Evolutionary conservation across 2,113 vertebrate species (phyloP).

Genomic region (Amphiprion percula): DNA sequence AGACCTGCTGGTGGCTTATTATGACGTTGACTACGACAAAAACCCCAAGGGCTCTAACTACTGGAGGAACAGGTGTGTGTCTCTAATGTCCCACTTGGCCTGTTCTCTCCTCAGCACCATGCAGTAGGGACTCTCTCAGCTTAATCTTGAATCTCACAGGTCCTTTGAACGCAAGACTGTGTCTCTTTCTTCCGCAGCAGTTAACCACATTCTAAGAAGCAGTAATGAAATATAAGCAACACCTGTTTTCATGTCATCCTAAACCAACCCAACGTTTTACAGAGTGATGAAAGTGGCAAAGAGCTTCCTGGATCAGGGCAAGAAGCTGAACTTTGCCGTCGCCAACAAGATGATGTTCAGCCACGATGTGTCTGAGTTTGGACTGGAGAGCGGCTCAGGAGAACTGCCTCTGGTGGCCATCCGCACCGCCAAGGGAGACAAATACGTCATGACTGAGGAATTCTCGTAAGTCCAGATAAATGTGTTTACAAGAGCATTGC

Average conservation of each 20-base stretch:
- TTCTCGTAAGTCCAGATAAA: conserved; percentile 91
- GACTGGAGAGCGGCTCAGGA: conserved; percentile 87
- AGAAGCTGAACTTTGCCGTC: conserved; percentile 91
- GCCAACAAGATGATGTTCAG: conserved; percentile 91
- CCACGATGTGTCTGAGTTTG: conserved; percentile 92
- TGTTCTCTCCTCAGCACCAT: not conserved
- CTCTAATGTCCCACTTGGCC: not conserved
- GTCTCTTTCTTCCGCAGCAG: not conserved
- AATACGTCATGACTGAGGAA: conserved; percentile 95
- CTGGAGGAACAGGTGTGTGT: conserved; percentile 95
- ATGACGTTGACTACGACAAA: conserved; percentile 96
- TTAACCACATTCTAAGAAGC: not conserved
- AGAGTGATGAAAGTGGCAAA: conserved; percentile 98
- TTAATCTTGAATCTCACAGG: not conserved
- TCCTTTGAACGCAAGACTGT: not conserved
- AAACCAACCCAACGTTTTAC: not conserved
- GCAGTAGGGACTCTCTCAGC: not conserved
- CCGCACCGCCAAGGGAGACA: conserved; percentile 92
- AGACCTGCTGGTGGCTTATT: conserved; percentile 95
- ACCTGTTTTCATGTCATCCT: not conserved
- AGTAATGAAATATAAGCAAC: not conserved
- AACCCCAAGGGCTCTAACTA: conserved; percentile 99
- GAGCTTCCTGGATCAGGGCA: conserved; percentile 93
- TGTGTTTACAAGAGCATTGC: not conserved
- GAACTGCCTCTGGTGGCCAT: conserved; percentile 93